Conservation (phyloP, 2,888 invertebrate species). For the Cotesia congregata region DNA sequence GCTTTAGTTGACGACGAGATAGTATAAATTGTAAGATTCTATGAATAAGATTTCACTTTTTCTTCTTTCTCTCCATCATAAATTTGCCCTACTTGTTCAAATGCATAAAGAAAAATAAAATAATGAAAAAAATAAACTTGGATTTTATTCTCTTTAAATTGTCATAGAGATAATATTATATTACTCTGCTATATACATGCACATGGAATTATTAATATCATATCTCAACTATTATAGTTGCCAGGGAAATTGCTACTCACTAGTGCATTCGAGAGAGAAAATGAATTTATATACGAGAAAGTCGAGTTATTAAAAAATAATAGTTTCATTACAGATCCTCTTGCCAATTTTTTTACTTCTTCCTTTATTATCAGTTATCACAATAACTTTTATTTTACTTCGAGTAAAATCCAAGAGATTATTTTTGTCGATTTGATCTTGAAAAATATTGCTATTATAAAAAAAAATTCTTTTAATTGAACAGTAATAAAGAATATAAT, state of each 20-base stretch:
- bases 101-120: constrained; percentile 25
- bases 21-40: constrained; percentile 1
- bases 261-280: constrained; percentile 41
- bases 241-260: not conserved
- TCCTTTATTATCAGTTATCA: too few relatives aligned
- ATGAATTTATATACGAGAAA: constrained; percentile 37
- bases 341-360: constrained; percentile 24
- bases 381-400: too few relatives aligned
- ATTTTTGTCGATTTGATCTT: too few relatives aligned
- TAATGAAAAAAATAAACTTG: constrained; percentile 21
- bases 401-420: too few relatives aligned
- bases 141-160: constrained; percentile 18
- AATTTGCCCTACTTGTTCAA: constrained; percentile 29
- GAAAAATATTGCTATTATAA: too few relatives aligned
- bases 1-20: constrained; percentile 28
- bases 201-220: not conserved
- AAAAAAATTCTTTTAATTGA: too few relatives aligned
- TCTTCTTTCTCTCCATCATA: constrained; percentile 35
- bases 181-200: not conserved
- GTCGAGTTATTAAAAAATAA: constrained; percentile 29
- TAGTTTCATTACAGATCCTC: constrained; percentile 25
- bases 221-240: not conserved
- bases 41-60: constrained; percentile 45
- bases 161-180: constrained; percentile 3
- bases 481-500: too few relatives aligned